Conservation (phyloP, 2,888 invertebrate genomes). For the Xestia ashworthii region DNA sequence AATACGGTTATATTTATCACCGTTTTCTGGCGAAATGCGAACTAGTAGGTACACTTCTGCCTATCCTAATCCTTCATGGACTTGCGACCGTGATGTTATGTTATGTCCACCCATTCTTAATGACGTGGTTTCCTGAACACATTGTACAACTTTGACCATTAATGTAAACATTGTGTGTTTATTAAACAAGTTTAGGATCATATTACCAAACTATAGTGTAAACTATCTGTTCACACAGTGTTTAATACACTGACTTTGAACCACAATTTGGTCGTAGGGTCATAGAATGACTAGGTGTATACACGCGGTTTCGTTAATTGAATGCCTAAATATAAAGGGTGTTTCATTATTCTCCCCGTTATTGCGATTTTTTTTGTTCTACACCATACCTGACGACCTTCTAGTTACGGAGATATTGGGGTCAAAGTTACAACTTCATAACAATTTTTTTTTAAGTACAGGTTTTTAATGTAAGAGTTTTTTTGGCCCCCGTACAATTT, state of each 20-base stretch:
- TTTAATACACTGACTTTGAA: conserved; percentile 2
- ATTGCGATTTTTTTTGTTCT: no score
- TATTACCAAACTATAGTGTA: conserved; percentile 10
- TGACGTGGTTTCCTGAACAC: background rate
- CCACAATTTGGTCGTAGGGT: conserved; percentile 3
- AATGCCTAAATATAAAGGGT: background rate
- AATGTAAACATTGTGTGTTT: conserved; percentile 23
- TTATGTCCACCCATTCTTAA: background rate
- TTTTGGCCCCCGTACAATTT: no score
- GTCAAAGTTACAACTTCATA: no score
- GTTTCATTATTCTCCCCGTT: no score
- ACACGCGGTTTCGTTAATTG: background rate
- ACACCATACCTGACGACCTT: no score
- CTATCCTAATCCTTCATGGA: background rate
- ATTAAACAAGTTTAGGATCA: conserved; percentile 3
- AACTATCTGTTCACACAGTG: conserved; percentile 19
- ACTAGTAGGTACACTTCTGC: background rate
- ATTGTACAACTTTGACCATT: conserved; percentile 33
- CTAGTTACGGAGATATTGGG: no score
- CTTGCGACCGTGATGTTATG: background rate
- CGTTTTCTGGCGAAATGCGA: background rate
- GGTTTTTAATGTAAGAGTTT: no score
- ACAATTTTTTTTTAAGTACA: no score
- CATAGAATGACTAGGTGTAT: background rate
- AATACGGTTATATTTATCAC: background rate